Evolutionary conservation across 2,888 invertebrate genomes (phyloP).

Genomic region (Caenorhabditis panamensis): DNA sequence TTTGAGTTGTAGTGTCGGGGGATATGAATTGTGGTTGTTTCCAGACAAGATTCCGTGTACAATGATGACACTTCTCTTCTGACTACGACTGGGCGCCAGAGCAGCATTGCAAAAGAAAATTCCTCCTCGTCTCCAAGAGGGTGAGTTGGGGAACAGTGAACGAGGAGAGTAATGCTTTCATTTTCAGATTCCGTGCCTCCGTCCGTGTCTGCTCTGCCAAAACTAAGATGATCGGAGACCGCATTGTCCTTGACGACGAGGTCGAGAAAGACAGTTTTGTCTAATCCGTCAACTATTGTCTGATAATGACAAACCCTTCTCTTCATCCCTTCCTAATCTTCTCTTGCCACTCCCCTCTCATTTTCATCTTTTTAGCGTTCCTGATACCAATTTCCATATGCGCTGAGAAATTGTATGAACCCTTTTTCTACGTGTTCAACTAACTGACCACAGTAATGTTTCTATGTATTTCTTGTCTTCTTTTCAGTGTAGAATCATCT

Average conservation of each 20-base stretch:
- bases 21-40: neutral
- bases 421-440: slow-evolving; percentile 29
- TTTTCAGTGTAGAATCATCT: neutral
- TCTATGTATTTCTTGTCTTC: neutral
- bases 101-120: slow-evolving; percentile 29
- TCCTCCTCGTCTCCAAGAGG: slow-evolving; percentile 22
- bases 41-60: slow-evolving; percentile 57
- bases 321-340: neutral
- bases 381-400: slow-evolving; percentile 15
- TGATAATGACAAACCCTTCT: too few relatives aligned
- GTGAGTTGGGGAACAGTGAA: slow-evolving; percentile 8
- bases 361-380: neutral
- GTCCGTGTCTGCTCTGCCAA: slow-evolving; percentile 31
- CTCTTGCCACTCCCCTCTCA: neutral
- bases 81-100: slow-evolving; percentile 32
- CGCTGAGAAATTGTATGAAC: slow-evolving; percentile 41
- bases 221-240: slow-evolving; percentile 46
- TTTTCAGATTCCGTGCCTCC: slow-evolving; percentile 49
- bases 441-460: neutral
- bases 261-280: slow-evolving; percentile 65
- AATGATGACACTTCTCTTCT: slow-evolving; percentile 54
- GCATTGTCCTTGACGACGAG: slow-evolving; percentile 63
- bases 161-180: too few relatives aligned
- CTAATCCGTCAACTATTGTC: too few relatives aligned
- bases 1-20: neutral